Conservation (phyloP, 2,888 invertebrate genomes). For the Eumacrocentrus americanus region DNA sequence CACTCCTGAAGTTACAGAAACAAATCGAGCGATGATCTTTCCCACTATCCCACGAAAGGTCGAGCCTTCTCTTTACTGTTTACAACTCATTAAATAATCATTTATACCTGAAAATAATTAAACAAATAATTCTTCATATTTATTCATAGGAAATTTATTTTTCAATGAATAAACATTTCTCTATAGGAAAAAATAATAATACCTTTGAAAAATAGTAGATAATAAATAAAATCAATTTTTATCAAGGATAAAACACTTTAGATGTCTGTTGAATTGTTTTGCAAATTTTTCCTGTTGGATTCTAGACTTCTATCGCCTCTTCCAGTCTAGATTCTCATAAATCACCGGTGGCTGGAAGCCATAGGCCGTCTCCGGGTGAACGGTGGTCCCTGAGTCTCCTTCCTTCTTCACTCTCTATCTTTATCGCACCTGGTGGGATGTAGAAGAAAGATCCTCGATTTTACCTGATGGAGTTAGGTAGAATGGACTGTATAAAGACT, state of each 20-base stretch:
- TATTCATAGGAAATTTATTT: no score
- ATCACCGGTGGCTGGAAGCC: slow-evolving; percentile 2
- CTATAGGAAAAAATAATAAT: no score
- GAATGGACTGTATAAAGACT: slow-evolving; percentile 37
- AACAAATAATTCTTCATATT: no score
- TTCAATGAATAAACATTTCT: no score
- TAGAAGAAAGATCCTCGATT: slow-evolving; percentile 20
- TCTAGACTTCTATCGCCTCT: not conserved
- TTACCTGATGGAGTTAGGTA: slow-evolving; percentile 35
- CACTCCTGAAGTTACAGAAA: not conserved
- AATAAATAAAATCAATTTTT: not conserved
- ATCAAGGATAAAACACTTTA: not conserved
- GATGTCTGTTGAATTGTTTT: not conserved
- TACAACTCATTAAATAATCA: not conserved
- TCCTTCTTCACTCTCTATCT: slow-evolving; percentile 21
- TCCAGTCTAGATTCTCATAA: slow-evolving; percentile 8
- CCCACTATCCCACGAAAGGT: slow-evolving; percentile 19
- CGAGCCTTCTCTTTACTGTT: not conserved
- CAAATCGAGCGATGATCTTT: slow-evolving; percentile 10
- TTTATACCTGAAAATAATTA: no score
- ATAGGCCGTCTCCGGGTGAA: slow-evolving; percentile 11
- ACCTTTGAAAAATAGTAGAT: not conserved
- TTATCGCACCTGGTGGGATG: slow-evolving; percentile 22
- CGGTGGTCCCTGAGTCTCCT: slow-evolving; percentile 3
- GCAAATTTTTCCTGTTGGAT: not conserved